Conservation (phyloP, 2,797 vertebrate genomes). For the Gymnopithys bicolor region DNA sequence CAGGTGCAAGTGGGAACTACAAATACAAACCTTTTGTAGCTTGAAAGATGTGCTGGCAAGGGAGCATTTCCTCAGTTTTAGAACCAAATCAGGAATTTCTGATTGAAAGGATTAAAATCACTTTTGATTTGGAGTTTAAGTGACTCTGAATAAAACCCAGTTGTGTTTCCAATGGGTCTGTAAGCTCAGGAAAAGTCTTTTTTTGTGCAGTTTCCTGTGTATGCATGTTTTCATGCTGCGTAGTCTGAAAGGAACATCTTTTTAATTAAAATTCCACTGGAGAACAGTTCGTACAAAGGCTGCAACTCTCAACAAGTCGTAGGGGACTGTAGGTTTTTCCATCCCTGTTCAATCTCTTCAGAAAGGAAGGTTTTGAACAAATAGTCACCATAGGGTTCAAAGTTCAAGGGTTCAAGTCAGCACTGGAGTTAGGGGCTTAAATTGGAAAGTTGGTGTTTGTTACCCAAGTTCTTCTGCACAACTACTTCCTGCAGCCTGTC, state of each 20-base stretch:
- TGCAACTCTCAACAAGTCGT: background rate
- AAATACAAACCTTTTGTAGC: background rate
- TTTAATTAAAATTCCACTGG: slow-evolving; percentile 2
- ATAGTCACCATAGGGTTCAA: background rate
- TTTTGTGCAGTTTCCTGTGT: background rate
- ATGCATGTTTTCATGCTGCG: background rate
- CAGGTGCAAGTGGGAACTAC: background rate
- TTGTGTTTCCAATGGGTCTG: background rate
- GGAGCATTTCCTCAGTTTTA: background rate
- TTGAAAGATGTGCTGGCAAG: background rate
- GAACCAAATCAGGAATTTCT: background rate
- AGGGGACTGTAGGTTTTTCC: background rate
- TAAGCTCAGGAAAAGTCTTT: background rate
- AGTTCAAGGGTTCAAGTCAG: background rate
- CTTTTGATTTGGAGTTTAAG: background rate
- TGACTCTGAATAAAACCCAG: background rate
- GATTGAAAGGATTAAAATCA: background rate
- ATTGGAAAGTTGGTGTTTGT: background rate
- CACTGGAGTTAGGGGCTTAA: background rate
- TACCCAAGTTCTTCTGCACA: background rate
- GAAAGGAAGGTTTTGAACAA: background rate
- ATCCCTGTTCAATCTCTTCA: background rate
- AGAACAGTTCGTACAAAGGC: background rate
- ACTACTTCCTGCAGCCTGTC: background rate
- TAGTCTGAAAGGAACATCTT: background rate